A percentile compares a stretch with the other conserved stretches of the same genome.
Evolutionary conservation across 1,140 invertebrate species (phyloP).

Genomic region (Drosophila pseudoobscura): DNA sequence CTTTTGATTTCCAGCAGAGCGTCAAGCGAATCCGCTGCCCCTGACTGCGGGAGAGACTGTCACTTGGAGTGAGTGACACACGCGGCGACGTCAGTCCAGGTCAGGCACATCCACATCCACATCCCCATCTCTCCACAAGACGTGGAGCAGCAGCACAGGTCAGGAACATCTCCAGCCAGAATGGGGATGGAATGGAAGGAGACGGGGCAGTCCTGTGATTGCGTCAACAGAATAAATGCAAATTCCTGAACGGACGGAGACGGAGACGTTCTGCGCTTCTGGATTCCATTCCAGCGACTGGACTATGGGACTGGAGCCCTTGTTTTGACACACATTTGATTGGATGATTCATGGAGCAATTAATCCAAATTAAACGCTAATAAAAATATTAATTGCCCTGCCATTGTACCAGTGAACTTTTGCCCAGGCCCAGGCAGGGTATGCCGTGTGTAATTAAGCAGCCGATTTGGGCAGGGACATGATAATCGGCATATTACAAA

Average conservation of each 20-base stretch:
- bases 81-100: constrained; percentile 50
- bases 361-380: constrained; percentile 66
- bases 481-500: constrained; percentile 45
- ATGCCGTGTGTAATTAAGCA: constrained; percentile 35
- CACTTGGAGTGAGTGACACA: constrained; percentile 68
- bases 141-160: constrained; percentile 28
- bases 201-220: constrained; percentile 25
- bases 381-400: constrained; percentile 70
- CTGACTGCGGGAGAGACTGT: constrained; percentile 23
- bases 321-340: constrained; percentile 69
- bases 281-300: constrained; percentile 13
- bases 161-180: constrained; percentile 32
- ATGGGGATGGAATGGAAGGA: too few species aligned
- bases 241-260: constrained; percentile 30
- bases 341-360: constrained; percentile 47
- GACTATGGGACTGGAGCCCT: constrained; percentile 42
- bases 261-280: background rate
- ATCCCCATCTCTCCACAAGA: background rate
- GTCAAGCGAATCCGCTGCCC: constrained; percentile 27
- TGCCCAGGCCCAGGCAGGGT: background rate
- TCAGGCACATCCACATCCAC: constrained; percentile 42
- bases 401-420: constrained; percentile 75
- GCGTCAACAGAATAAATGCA: constrained; percentile 57
- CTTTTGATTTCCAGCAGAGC: constrained; percentile 58
- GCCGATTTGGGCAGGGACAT: constrained; percentile 13